These are phyloP conservation scores for Ectropis grisescens DNA, from an alignment of 1,140 invertebrate species.

Conservation along the genomic window DNA sequence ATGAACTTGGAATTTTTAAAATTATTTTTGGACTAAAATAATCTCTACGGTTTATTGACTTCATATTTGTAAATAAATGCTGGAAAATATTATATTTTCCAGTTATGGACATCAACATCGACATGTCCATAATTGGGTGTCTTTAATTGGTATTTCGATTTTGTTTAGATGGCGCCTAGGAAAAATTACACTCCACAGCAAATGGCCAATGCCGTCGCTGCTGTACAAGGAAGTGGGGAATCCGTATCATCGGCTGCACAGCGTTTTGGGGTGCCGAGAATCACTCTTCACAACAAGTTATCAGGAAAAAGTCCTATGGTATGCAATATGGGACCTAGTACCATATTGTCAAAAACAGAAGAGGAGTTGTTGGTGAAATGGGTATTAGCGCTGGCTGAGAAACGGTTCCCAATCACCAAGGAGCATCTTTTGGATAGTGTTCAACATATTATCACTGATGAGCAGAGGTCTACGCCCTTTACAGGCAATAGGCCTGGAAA, in stretches of 20 bases:
- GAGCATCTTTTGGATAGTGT: slow-evolving; percentile 37
- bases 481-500: slow-evolving; percentile 22
- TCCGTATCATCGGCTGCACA: slow-evolving; percentile 3
- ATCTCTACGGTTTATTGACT: too few species aligned
- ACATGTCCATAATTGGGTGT: too few species aligned
- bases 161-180: slow-evolving; percentile 7
- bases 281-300: slow-evolving; percentile 2
- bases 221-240: slow-evolving; percentile 6
- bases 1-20: too few species aligned
- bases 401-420: slow-evolving; percentile 36
- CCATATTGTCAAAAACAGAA: slow-evolving; percentile 24
- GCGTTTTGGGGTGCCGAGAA: slow-evolving; percentile 1
- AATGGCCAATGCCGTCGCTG: slow-evolving; percentile 7
- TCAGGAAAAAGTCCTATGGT: slow-evolving; percentile 3
- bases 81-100: too few species aligned
- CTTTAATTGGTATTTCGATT: too few species aligned
- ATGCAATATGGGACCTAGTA: slow-evolving; percentile 19
- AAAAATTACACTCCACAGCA: slow-evolving; percentile 7
- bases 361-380: slow-evolving; percentile 31
- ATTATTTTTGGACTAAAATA: too few species aligned
- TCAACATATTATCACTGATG: slow-evolving; percentile 26
- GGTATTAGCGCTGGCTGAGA: slow-evolving; percentile 28
- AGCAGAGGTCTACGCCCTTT: slow-evolving; percentile 22
- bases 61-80: too few species aligned
- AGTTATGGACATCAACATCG: too few species aligned